Conservation (phyloP, 30 jellyfish, hydroid and myxozoan genomes). For the Mastigias papua region DNA sequence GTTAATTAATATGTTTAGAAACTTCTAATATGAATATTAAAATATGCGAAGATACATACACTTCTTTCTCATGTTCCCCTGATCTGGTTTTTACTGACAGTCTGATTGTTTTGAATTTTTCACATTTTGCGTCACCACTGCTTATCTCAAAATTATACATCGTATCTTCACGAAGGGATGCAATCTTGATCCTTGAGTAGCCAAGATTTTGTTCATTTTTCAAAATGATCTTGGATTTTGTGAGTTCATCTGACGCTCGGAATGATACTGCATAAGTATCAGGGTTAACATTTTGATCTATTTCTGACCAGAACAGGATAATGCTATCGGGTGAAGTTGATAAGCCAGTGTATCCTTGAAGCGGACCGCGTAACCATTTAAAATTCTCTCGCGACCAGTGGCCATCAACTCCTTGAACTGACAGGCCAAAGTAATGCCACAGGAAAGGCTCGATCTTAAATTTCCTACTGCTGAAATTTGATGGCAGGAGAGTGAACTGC, state of each 20-base stretch:
- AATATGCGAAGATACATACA: neutral
- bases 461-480: slow-evolving; percentile 6
- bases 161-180: slow-evolving; percentile 24
- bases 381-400: slow-evolving; percentile 42
- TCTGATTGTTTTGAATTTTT: neutral
- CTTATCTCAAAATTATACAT: slow-evolving; percentile 30
- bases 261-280: slow-evolving; percentile 37
- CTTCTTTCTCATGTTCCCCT: neutral
- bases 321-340: slow-evolving; percentile 30
- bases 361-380: slow-evolving; percentile 63
- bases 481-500: slow-evolving; percentile 16
- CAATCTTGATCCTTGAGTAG: slow-evolving; percentile 42
- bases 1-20: too few relatives aligned
- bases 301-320: slow-evolving; percentile 44
- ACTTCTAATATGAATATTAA: too few relatives aligned
- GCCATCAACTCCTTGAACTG: slow-evolving; percentile 33
- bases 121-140: slow-evolving; percentile 13
- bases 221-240: slow-evolving; percentile 7
- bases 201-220: slow-evolving; percentile 12
- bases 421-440: slow-evolving; percentile 46
- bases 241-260: slow-evolving; percentile 21
- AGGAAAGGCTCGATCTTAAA: slow-evolving; percentile 13
- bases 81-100: slow-evolving; percentile 29
- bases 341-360: slow-evolving; percentile 30
- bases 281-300: slow-evolving; percentile 11